phyloP scores from a whole-genome alignment of 2,113 vertebrate species.

The Athene cunicularia region DNA sequence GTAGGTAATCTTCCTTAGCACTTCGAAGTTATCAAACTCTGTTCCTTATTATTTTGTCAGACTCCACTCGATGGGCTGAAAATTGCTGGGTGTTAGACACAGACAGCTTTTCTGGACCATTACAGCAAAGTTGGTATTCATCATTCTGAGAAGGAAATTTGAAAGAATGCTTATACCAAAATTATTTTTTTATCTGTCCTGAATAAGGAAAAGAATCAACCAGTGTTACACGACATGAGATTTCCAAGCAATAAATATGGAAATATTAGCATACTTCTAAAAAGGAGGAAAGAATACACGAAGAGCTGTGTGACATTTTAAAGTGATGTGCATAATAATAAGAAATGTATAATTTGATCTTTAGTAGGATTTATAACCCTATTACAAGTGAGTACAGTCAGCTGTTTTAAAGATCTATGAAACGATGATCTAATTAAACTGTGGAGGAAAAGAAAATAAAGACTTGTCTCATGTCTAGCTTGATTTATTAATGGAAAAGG shows the following conservation, averaged over 20 bases:
- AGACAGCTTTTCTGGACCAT: neutral
- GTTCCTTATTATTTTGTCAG: neutral
- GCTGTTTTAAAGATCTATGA: constrained; percentile 32
- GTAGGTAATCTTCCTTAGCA: neutral
- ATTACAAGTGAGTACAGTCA: constrained; percentile 41
- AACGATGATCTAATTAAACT: constrained; percentile 44
- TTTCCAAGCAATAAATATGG: neutral
- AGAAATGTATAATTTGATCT: constrained; percentile 13
- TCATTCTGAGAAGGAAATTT: neutral
- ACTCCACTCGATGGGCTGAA: neutral
- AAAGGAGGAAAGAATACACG: neutral
- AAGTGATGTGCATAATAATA: constrained; percentile 25
- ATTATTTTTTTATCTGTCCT: neutral
- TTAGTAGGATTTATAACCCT: constrained; percentile 50
- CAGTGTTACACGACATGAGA: neutral
- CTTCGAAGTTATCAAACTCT: neutral
- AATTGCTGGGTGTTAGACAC: neutral
- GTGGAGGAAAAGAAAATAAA: constrained; percentile 47
- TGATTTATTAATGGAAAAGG: constrained; percentile 45
- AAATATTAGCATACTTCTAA: neutral
- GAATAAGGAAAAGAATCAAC: neutral
- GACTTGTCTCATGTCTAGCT: constrained; percentile 34
- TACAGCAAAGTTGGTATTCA: neutral
- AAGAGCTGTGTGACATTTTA: constrained; percentile 21
- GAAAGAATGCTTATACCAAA: neutral